phyloP scores from a whole-genome alignment of 64 coral and sea anemone species.

The Anthopleura sola region DNA sequence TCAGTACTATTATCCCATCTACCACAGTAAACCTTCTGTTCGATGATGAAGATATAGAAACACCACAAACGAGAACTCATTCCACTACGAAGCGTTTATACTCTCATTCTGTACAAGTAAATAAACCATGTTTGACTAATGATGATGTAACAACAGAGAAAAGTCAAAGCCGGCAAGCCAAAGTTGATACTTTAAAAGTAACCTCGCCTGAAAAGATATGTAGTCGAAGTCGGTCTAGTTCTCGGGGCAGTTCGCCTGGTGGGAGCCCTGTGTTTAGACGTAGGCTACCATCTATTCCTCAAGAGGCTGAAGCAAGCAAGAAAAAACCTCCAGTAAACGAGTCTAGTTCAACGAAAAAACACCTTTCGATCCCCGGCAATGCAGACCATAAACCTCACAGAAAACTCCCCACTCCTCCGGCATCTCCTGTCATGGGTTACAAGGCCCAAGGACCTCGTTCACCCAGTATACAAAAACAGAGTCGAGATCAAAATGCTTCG shows the following conservation, averaged over 20 bases:
- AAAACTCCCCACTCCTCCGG: slow-evolving; percentile 72
- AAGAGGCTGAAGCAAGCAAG: not conserved
- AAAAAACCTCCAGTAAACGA: not conserved
- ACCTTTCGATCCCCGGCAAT: not conserved
- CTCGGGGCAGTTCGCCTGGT: slow-evolving; percentile 12
- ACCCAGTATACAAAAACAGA: not conserved
- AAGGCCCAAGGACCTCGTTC: not conserved
- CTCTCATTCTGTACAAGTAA: not conserved
- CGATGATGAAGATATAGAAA: slow-evolving; percentile 28
- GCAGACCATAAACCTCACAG: slow-evolving; percentile 43
- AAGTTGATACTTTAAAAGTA: slow-evolving; percentile 16
- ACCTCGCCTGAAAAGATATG: not conserved
- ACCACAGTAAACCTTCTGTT: slow-evolving; percentile 52
- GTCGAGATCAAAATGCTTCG: not conserved
- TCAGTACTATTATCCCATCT: slow-evolving; percentile 47
- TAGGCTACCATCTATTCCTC: slow-evolving; percentile 38
- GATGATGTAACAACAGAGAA: not conserved
- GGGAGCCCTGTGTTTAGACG: slow-evolving; percentile 37
- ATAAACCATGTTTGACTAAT: not conserved
- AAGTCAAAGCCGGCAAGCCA: not conserved
- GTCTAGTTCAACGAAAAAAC: not conserved
- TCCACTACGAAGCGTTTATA: not conserved
- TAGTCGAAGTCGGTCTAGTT: slow-evolving; percentile 2
- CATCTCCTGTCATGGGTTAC: slow-evolving; percentile 37
- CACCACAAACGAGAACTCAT: not conserved